These are phyloP conservation scores for Chamaea fasciata DNA, from an alignment of 2,113 vertebrate species.

Conservation along the genomic window DNA sequence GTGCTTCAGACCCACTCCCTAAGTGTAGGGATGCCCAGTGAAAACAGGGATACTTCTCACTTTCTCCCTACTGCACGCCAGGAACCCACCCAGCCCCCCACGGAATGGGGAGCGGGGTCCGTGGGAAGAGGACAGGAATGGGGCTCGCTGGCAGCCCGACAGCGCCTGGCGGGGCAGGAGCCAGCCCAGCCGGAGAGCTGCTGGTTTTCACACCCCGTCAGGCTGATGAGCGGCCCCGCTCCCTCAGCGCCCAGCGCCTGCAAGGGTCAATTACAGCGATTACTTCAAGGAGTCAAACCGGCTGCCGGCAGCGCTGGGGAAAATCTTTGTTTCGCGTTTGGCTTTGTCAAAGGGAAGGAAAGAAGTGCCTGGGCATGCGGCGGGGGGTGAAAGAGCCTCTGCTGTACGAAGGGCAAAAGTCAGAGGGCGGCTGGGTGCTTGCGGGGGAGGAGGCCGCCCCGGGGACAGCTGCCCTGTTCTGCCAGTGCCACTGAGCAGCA, in stretches of 20 bases:
- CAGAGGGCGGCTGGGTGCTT: background rate
- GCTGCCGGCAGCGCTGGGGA: slow-evolving; percentile 13
- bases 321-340: slow-evolving; percentile 30
- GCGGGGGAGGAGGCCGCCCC: background rate
- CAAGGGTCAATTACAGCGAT: slow-evolving; percentile 59
- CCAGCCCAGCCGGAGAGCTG: background rate
- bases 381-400: background rate
- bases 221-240: background rate
- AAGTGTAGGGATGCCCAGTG: rapidly evolving
- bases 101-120: rapidly evolving
- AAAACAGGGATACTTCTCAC: background rate
- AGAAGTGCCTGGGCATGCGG: background rate
- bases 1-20: background rate
- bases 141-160: background rate
- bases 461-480: background rate
- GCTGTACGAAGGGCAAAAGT: background rate
- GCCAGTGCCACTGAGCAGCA: background rate
- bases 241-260: slow-evolving; percentile 8
- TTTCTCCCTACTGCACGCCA: background rate
- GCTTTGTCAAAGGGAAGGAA: slow-evolving; percentile 2
- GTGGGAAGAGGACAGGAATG: rapidly evolving
- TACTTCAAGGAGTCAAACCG: slow-evolving; percentile 52
- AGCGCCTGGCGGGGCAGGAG: background rate
- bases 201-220: slow-evolving; percentile 35
- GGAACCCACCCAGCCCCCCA: background rate